A percentile compares a stretch with the other conserved stretches of the same genome.
Evolutionary conservation across 2,797 vertebrate species (phyloP).

Genomic region (Choloepus didactylus): DNA sequence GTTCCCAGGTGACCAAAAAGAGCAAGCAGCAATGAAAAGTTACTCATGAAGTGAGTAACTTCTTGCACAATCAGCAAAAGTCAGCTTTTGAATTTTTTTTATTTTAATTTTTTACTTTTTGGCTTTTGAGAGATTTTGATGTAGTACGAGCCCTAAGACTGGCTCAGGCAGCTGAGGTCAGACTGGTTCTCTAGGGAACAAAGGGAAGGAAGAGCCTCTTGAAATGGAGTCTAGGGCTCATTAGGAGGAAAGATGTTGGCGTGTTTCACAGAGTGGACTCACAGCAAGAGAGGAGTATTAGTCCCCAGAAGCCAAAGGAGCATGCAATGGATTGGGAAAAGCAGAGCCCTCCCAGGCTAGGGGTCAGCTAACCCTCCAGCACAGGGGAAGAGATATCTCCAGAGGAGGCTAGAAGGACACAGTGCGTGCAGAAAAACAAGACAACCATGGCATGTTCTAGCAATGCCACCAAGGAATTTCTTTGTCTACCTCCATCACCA

Average conservation of each 20-base stretch:
- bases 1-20: background rate
- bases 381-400: background rate
- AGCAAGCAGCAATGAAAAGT: background rate
- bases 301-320: background rate
- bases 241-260: background rate
- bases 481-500: background rate
- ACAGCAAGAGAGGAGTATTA: background rate
- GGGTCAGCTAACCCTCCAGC: background rate
- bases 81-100: background rate
- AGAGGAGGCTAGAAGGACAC: background rate
- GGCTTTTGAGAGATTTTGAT: conserved; percentile 44
- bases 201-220: background rate
- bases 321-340: background rate
- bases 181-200: background rate
- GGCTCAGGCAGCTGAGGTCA: conserved; percentile 2
- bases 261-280: background rate
- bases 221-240: background rate
- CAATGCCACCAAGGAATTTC: background rate
- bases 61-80: conserved; percentile 4
- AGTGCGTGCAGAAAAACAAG: background rate
- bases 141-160: background rate
- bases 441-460: background rate
- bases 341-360: background rate
- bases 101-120: background rate
- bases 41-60: background rate